phyloP scores from a whole-genome alignment of 92 coral and sea anemone species.

The Virgularia gustaviana region DNA sequence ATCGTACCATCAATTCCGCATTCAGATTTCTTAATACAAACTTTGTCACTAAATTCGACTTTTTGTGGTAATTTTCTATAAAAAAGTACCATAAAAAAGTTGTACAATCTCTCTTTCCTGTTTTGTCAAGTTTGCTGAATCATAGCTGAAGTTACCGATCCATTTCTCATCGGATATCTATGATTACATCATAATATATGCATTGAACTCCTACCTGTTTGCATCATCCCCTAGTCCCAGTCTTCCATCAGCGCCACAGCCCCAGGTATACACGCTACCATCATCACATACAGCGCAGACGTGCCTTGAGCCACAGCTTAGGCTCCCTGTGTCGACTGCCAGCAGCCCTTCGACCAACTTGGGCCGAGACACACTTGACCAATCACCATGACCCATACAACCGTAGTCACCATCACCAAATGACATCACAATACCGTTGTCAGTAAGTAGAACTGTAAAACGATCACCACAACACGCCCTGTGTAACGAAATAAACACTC shows the following conservation, averaged over 20 bases:
- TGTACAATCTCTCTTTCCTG: no score
- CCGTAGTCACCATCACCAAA: conserved; percentile 91
- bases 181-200: no score
- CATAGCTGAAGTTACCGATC: no score
- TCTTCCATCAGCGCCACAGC: conserved; percentile 92
- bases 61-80: conserved; percentile 70
- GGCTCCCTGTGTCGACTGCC: conserved; percentile 88
- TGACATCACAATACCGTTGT: conserved; percentile 99
- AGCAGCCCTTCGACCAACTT: conserved; percentile 92
- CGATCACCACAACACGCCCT: conserved; percentile 90
- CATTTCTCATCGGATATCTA: no score
- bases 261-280: conserved; percentile 93
- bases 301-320: conserved; percentile 86
- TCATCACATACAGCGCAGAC: conserved; percentile 90
- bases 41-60: conserved; percentile 64
- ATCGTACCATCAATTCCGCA: conserved; percentile 96
- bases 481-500: neutral
- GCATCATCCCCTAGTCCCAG: conserved; percentile 93
- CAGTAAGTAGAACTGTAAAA: conserved; percentile 88
- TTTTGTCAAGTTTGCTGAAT: no score
- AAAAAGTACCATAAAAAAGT: neutral
- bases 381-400: conserved; percentile 95
- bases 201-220: conserved; percentile 80
- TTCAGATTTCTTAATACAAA: conserved; percentile 70
- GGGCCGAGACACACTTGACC: conserved; percentile 80